Evolutionary conservation across 2,797 vertebrate species (phyloP), one percentile per base, ranked within the genome.

Genomic region (Odontamblyopus lacepedii): DNA sequence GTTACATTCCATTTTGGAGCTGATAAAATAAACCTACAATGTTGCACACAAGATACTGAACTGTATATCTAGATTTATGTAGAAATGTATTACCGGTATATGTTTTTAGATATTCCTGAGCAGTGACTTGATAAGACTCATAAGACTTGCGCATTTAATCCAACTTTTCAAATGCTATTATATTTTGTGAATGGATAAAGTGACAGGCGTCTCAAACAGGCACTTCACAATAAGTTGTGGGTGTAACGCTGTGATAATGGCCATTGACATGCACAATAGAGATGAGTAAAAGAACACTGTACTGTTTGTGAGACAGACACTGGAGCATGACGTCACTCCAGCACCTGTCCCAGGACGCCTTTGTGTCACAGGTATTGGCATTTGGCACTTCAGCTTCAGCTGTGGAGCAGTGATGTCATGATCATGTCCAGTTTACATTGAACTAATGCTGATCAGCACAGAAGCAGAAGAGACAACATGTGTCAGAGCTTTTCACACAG

Each of bases 141-240:
- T 23, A 23, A 23, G 11, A 27, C 26, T 59, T 59, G 26, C 26
- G 7, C 23, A 27, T 12, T 57, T 27, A 57, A 57, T 23, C 11
- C 11, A 64, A 23, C 16, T 38, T 63, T 63, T 35, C 16, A 64
- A 64, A 26, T 11, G 1, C 6, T 51, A 51, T 66, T 51, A 11
- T 50, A 18, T 29, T 29, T 27, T 26, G n/a, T 50, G 63, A 65
- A 65, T 48, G 41, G 44, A 66, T 51, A 38, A 64, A 66, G 44
- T 66, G 44, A 27, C 63, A 18, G 7, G 13, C 26, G 2, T 29
- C 26, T 50, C 44, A 66, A 30, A 50, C 32, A 30, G 50, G 12
- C 53, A 59, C 16, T 35, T 66, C 3, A 66, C 44, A 66, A 51
- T 66, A 66, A 65, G 30, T 61, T 69, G 57, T 63, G 23, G 48